phyloP scores from a whole-genome alignment of 1,140 invertebrate genomes.

The Whitmania pigra region DNA sequence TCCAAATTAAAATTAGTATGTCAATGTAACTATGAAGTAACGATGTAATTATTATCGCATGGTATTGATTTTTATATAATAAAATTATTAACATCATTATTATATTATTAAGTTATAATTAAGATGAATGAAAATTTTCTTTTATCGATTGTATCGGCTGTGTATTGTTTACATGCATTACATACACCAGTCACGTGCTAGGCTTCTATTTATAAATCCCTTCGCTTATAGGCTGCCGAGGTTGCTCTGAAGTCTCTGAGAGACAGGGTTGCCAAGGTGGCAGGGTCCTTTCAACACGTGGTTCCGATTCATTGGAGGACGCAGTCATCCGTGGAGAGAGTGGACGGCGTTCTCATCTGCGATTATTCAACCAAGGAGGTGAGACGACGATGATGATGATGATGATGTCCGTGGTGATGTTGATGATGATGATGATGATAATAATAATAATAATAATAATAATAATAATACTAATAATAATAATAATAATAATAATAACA shows the following conservation, averaged over 20 bases:
- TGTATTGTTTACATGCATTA: not conserved
- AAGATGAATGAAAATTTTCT: too few species aligned
- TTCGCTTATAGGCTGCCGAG: not conserved
- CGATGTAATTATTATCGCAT: too few species aligned
- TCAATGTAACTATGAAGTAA: too few species aligned
- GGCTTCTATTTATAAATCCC: not conserved
- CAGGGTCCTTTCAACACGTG: too few species aligned
- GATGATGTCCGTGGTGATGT: not conserved
- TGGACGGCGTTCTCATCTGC: not conserved
- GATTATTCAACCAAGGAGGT: conserved; percentile 7
- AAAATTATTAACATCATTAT: too few species aligned
- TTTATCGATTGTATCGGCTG: too few species aligned
- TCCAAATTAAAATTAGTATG: not conserved
- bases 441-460: not conserved
- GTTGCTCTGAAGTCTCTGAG: not conserved
- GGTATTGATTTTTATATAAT: too few species aligned
- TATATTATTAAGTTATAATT: too few species aligned
- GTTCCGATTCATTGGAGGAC: too few species aligned
- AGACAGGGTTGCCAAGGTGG: not conserved
- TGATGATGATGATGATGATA: not conserved
- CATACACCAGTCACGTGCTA: not conserved
- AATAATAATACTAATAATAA: not conserved
- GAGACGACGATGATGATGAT: not conserved
- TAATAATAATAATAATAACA: not conserved
- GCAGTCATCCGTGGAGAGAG: not conserved